Evolutionary conservation across 1,140 invertebrate species (phyloP).

Genomic region (Caenorhabditis latens): DNA sequence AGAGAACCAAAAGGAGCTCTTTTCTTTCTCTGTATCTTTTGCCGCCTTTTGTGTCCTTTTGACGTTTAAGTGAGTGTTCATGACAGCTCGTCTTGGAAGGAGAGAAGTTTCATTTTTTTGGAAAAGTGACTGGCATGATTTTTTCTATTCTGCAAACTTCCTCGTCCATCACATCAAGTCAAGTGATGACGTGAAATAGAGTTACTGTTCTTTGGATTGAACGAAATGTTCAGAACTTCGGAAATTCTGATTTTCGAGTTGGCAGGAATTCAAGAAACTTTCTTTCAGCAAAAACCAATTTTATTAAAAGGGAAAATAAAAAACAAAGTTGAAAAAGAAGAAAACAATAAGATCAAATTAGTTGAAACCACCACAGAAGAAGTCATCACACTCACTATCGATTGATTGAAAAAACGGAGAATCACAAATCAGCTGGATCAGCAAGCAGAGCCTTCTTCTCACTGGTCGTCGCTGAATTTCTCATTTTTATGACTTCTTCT

Average conservation of each 20-base stretch:
- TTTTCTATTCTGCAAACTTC: neutral
- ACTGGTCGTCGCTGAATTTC: conserved; percentile 46
- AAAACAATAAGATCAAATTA: neutral
- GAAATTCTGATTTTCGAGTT: too few relatives aligned
- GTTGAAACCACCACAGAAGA: too few relatives aligned
- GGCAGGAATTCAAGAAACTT: too few relatives aligned
- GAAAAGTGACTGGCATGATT: neutral
- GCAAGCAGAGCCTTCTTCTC: conserved; percentile 46
- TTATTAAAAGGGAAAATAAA: neutral
- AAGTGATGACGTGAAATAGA: neutral
- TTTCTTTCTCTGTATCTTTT: neutral
- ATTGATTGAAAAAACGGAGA: neutral
- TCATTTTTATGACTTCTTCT: conserved; percentile 50
- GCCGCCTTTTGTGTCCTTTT: neutral
- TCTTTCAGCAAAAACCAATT: neutral
- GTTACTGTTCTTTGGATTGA: too few relatives aligned
- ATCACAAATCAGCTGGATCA: conserved; percentile 28
- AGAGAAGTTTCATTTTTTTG: conserved; percentile 10
- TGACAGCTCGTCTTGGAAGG: conserved; percentile 2
- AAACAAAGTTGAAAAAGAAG: neutral
- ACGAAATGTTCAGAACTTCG: too few relatives aligned
- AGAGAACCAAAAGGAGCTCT: neutral
- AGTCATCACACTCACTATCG: neutral
- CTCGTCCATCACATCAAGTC: neutral
- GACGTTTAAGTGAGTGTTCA: conserved; percentile 35